These are phyloP conservation scores for Eupithecia tripunctaria DNA, from an alignment of 2,888 invertebrate genomes.

Conservation along the genomic window DNA sequence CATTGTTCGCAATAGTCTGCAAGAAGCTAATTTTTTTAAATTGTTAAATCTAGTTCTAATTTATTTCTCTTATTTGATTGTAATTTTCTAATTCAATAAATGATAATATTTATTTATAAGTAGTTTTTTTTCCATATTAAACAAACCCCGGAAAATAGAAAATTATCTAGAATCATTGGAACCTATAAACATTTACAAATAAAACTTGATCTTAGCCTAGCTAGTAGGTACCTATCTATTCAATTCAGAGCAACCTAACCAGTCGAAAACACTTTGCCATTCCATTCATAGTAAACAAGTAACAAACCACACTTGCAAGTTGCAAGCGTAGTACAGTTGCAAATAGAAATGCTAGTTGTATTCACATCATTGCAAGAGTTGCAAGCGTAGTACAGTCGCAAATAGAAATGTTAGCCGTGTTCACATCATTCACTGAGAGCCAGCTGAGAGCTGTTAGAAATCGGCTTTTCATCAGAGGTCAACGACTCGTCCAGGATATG, in stretches of 20 bases:
- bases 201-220: neutral
- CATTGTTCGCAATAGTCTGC: too few species aligned
- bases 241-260: neutral
- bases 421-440: constrained; percentile 61
- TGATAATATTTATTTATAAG: too few species aligned
- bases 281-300: constrained; percentile 22
- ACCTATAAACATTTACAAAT: neutral
- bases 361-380: constrained; percentile 58
- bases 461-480: constrained; percentile 75
- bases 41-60: too few species aligned
- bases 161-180: neutral
- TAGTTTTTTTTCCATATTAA: too few species aligned
- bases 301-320: constrained; percentile 15
- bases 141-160: too few species aligned
- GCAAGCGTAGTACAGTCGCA: constrained; percentile 17
- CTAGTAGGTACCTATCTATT: too few species aligned
- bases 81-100: too few species aligned
- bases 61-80: too few species aligned
- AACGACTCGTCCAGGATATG: constrained; percentile 78
- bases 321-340: constrained; percentile 15
- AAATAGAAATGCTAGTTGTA: constrained; percentile 39
- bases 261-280: neutral
- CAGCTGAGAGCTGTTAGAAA: constrained; percentile 55
- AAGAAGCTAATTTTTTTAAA: too few species aligned
- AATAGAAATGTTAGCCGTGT: constrained; percentile 43